A percentile compares a stretch with the other conserved stretches of the same genome.
Conservation (phyloP, 2,888 invertebrate species). For the Eupelmus urozonus region DNA sequence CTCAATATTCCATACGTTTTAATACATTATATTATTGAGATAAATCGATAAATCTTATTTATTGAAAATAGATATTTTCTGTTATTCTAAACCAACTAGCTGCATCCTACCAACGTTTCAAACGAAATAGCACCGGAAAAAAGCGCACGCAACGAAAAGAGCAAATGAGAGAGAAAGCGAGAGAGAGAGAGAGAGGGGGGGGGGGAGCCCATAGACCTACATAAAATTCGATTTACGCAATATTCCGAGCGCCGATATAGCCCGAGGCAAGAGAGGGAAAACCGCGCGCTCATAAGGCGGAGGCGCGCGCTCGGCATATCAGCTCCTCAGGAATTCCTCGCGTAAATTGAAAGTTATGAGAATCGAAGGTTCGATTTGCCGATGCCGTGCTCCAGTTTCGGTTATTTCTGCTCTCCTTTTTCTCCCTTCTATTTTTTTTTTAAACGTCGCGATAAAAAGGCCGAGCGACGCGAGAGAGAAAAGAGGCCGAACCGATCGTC, state of each 20-base stretch:
- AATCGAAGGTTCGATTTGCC: constrained; percentile 29
- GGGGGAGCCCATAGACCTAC: constrained; percentile 2
- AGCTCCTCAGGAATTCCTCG: constrained; percentile 24
- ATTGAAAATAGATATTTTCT: too few relatives aligned
- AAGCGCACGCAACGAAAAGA: neutral
- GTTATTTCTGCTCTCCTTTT: neutral
- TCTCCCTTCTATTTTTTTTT: neutral
- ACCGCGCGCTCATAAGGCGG: constrained; percentile 9
- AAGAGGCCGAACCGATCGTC: too few relatives aligned
- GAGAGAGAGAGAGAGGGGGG: too few relatives aligned
- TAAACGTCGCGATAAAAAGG: neutral
- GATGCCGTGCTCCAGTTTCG: constrained; percentile 5
- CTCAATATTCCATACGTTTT: too few relatives aligned
- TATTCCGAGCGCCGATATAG: constrained; percentile 9
- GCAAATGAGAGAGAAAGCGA: too few relatives aligned
- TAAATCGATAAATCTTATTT: too few relatives aligned
- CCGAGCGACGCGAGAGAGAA: too few relatives aligned
- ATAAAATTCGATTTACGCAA: constrained; percentile 26
- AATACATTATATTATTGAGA: too few relatives aligned
- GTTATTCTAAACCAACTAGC: too few relatives aligned
- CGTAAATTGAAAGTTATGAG: constrained; percentile 39
- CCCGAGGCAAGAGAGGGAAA: neutral
- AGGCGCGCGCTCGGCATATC: constrained; percentile 10
- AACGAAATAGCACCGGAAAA: neutral
- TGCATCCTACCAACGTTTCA: too few relatives aligned